phyloP scores from a whole-genome alignment of 64 coral and sea anemone genomes.

The Platygyra sinensis region DNA sequence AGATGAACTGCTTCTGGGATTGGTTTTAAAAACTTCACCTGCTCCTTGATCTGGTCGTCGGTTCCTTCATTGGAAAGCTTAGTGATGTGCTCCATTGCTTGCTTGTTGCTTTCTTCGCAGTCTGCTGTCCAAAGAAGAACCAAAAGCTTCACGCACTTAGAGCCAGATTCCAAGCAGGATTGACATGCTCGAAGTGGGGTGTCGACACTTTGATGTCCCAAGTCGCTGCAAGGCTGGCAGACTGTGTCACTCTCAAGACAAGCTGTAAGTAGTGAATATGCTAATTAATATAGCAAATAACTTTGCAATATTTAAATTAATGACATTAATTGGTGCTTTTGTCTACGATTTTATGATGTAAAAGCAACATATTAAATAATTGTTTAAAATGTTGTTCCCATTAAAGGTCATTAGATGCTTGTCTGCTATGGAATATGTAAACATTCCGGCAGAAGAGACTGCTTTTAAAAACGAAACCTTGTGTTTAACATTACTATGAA shows the following conservation, averaged over 20 bases:
- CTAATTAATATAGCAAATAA: not conserved
- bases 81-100: slow-evolving; percentile 50
- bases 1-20: slow-evolving; percentile 65
- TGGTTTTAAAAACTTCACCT: slow-evolving; percentile 15
- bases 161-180: slow-evolving; percentile 2
- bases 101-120: slow-evolving; percentile 68
- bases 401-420: too few relatives aligned
- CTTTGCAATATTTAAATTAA: not conserved
- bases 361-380: too few relatives aligned
- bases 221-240: slow-evolving; percentile 8
- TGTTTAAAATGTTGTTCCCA: too few relatives aligned
- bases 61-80: not conserved
- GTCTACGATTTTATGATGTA: too few relatives aligned
- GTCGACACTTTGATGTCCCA: slow-evolving; percentile 43
- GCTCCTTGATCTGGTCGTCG: slow-evolving; percentile 1
- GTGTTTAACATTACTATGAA: too few relatives aligned
- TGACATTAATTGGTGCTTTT: too few relatives aligned
- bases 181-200: slow-evolving; percentile 20
- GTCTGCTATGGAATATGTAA: too few relatives aligned
- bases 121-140: slow-evolving; percentile 59
- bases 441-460: too few relatives aligned
- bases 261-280: slow-evolving; percentile 8
- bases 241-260: slow-evolving; percentile 22
- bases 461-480: not conserved
- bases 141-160: slow-evolving; percentile 44